phyloP scores from a whole-genome alignment of 2,888 invertebrate genomes.

The Zele albiditarsus region DNA sequence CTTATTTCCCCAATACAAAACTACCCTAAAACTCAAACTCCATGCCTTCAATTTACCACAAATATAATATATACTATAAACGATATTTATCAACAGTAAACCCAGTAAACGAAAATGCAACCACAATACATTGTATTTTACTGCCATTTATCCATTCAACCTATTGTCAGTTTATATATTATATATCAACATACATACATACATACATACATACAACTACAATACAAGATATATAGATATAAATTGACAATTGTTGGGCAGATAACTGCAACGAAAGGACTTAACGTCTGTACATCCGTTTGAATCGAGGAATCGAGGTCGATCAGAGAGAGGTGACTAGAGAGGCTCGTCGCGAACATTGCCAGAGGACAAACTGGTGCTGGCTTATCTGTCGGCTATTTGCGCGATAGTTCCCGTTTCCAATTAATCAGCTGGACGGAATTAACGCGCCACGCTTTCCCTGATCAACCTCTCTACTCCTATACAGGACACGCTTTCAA shows the following conservation, averaged over 20 bases:
- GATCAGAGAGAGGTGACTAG: conserved; percentile 63
- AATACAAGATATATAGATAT: not conserved
- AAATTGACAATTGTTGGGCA: not conserved
- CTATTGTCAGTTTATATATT: not conserved
- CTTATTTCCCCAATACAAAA: too few relatives aligned
- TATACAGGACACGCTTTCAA: conserved; percentile 5
- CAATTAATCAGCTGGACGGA: conserved; percentile 71
- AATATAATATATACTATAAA: too few relatives aligned
- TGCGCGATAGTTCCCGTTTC: conserved; percentile 68
- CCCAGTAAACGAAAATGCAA: conserved; percentile 1
- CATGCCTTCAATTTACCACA: too few relatives aligned
- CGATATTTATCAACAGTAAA: not conserved
- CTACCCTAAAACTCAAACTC: too few relatives aligned
- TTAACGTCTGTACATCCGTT: conserved; percentile 49
- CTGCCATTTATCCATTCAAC: not conserved
- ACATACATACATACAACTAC: not conserved
- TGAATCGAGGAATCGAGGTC: conserved; percentile 65
- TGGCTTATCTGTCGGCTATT: conserved; percentile 70
- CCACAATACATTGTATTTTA: conserved; percentile 3
- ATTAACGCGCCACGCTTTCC: conserved; percentile 66
- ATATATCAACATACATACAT: not conserved
- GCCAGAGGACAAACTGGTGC: conserved; percentile 50
- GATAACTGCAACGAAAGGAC: conserved; percentile 45
- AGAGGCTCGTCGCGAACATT: conserved; percentile 49
- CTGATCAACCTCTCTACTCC: conserved; percentile 49